Base-by-base conservation (phyloP, 1,140 invertebrate species). In the Penaeus vannamei region DNA sequence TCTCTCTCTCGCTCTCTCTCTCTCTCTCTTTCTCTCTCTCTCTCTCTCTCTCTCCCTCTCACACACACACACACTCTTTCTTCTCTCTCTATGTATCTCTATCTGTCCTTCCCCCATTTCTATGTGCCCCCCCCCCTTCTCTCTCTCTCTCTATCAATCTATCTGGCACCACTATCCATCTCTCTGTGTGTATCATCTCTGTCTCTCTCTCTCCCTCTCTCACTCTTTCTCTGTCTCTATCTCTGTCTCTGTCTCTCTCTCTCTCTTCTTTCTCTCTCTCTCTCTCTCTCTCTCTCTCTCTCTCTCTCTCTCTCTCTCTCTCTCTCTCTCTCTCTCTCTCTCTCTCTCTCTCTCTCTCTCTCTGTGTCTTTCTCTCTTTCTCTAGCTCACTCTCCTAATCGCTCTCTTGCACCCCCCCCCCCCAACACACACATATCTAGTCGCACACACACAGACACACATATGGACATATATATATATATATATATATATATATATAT, bases 61-160 rank as follows among this genome's bases (percentile, higher is more conserved):
- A n/a, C n/a, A n/a, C n/a, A n/a, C n/a, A n/a, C n/a, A n/a, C n/a
- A n/a, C 72, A 5, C 36, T 36, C 5, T 36, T 5, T 36, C 36
- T 36, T 5, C 1, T 5, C 5, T 5, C 36, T 7, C 36, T 42
- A 7, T 42, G 4, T 42, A 1, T 42, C 3, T 42, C 0, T 42
- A 4, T 42, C 36, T 77, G n/a, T n/a, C n/a, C n/a, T n/a, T n/a
- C n/a, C n/a, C n/a, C n/a, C n/a, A n/a, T n/a, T n/a, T n/a, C n/a
- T n/a, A n/a, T n/a, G n/a, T n/a, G n/a, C n/a, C n/a, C n/a, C n/a
- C 72, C 42, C 72, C 14, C 64, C 14, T 12, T 69, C 64, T 36
- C 72, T 77, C 72, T 77, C 72, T 77, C 72, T 77, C 72, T 77
- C 72, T 77, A 72, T 8, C 64, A 69, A 23, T 69, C 64, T n/a